A percentile compares a stretch with the other conserved stretches of the same genome.
These are phyloP conservation scores for Nesidiocoris tenuis DNA, from an alignment of 2,888 invertebrate genomes.

Conservation along the genomic window DNA sequence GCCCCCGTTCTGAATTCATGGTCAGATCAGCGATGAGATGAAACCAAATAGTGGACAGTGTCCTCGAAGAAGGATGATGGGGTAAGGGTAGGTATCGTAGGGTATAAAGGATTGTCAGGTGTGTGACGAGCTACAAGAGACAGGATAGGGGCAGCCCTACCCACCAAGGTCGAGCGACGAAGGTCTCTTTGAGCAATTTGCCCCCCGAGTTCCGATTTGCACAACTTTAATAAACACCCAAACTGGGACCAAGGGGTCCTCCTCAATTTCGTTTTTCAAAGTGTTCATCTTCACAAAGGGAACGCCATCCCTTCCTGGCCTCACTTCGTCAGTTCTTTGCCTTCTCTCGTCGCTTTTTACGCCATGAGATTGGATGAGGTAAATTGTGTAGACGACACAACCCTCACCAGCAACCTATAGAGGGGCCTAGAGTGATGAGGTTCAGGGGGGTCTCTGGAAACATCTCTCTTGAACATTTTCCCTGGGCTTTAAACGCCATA, in stretches of 20 bases:
- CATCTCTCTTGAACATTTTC: conserved; percentile 32
- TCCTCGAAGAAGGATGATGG: not conserved
- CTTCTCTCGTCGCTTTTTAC: conserved; percentile 17
- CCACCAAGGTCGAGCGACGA: not conserved
- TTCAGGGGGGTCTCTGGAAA: not conserved
- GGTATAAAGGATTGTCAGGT: not conserved
- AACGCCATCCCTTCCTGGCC: not conserved
- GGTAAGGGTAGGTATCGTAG: too few species aligned
- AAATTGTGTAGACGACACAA: conserved; percentile 18
- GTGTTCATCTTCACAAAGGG: conserved; percentile 37
- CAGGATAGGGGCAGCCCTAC: not conserved
- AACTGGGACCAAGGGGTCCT: conserved; percentile 19
- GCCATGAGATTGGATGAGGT: conserved; percentile 38
- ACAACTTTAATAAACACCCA: conserved; percentile 43
- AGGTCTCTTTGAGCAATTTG: conserved; percentile 41
- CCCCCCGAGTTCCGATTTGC: conserved; percentile 36
- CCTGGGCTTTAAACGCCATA: conserved; percentile 36
- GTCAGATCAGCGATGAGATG: not conserved
- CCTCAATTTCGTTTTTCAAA: conserved; percentile 43
- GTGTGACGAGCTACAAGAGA: not conserved
- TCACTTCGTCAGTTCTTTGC: not conserved
- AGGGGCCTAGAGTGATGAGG: not conserved
- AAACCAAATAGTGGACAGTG: not conserved
- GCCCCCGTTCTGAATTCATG: not conserved
- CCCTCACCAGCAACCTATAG: not conserved